Evolutionary conservation across 30 jellyfish, hydroid and myxozoan species (phyloP), one percentile per base, ranked within the genome.

Genomic region (Aurelia coerulea): DNA sequence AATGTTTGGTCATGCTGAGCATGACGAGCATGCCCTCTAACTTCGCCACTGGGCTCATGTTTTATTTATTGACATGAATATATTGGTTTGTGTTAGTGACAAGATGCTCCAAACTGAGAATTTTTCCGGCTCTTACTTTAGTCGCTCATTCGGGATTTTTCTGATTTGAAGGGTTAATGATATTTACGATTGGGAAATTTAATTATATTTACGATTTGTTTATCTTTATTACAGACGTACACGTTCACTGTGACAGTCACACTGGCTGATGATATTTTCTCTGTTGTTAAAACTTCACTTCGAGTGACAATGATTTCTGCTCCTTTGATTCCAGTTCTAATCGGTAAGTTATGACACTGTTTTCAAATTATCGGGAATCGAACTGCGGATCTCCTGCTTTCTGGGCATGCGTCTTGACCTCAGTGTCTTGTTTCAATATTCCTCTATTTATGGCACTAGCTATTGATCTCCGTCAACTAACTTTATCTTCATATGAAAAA

Each of bases 221-320:
- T 69, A 12, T 60, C 54, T 59, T 76, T 58, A 19, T 46, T 46
- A 9, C 56, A 81, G 82, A 66, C 74, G 18, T 81, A 81, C 60
- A 54, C 23, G 29, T 62, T 81, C 83, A 81, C 83, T 0, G 83
- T 66, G 17, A 52, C 74, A 37, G 90, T 64, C 5, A 53, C 90
- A 11, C 12, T 81, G 83, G 83, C 77, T 6, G 62, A 37, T 6
- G 83, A 81, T 58, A 51, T 42, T 14, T 19, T 72, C 5, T 58
- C 74, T 8, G 17, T 49, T 3, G 90, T 69, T 12, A 15, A 51
- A 17, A 75, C 32, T 17, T 16, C 83, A 49, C 39, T 81, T 9
- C 54, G 33, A 19, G 58, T 81, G 42, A 41, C 83, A 7, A 81
- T 83, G 23, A 17, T 65, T 4, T 53, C 83, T 10, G 54, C 90